Evolutionary conservation across 2,888 invertebrate genomes (phyloP).

Genomic region (Lycaena phlaeas): DNA sequence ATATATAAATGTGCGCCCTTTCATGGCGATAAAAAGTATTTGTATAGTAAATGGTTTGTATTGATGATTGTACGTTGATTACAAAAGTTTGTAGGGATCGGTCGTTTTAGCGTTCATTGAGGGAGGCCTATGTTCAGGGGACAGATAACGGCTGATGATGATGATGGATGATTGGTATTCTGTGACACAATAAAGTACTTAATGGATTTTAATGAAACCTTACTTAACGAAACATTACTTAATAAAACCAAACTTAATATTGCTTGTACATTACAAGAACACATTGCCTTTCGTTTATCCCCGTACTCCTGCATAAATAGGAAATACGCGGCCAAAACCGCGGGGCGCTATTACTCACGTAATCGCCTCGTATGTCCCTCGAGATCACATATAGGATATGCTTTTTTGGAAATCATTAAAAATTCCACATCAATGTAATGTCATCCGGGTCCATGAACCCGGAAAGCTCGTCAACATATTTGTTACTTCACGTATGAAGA

Average conservation of each 20-base stretch:
- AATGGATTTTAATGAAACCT: too few species aligned
- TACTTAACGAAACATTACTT: too few species aligned
- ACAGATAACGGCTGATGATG: too few species aligned
- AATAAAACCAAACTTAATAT: background rate
- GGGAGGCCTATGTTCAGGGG: too few species aligned
- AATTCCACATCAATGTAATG: background rate
- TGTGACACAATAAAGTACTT: too few species aligned
- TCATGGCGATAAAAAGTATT: too few species aligned
- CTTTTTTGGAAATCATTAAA: background rate
- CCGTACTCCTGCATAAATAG: background rate
- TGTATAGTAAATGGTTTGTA: too few species aligned
- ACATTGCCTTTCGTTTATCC: background rate
- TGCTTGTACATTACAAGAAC: background rate
- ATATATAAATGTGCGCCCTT: too few species aligned
- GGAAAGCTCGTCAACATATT: background rate
- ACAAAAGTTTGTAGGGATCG: too few species aligned
- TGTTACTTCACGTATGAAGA: background rate
- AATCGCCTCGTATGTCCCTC: background rate
- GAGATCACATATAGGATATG: background rate
- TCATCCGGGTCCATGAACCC: background rate
- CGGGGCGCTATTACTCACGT: background rate
- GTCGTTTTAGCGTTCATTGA: too few species aligned
- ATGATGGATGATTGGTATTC: too few species aligned
- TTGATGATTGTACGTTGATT: too few species aligned
- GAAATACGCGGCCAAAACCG: background rate